Conservation (phyloP, 2,113 vertebrate genomes). For the Ranitomeya variabilis region DNA sequence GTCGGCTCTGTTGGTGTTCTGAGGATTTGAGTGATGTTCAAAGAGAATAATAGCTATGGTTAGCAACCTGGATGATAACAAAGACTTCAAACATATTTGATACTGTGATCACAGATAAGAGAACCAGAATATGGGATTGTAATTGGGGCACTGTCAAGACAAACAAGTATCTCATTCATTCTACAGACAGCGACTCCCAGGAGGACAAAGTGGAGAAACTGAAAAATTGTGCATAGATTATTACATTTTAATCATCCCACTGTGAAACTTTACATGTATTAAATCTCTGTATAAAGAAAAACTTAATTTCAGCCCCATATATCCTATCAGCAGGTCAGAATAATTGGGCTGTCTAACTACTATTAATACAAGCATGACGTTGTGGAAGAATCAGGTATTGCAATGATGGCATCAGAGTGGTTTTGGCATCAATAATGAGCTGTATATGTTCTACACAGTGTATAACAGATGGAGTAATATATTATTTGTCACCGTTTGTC, state of each 20-base stretch:
- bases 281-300: neutral
- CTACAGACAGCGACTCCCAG: neutral
- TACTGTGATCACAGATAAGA: conserved; percentile 43
- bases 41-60: conserved; percentile 47
- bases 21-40: conserved; percentile 37
- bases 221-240: conserved; percentile 16
- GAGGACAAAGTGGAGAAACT: conserved; percentile 4
- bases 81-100: conserved; percentile 44
- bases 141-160: conserved; percentile 31
- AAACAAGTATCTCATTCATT: conserved; percentile 13
- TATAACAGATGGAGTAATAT: too few species aligned
- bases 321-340: neutral
- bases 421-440: too few species aligned
- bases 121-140: conserved; percentile 24
- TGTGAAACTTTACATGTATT: neutral
- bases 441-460: too few species aligned
- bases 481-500: too few species aligned
- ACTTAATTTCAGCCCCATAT: neutral
- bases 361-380: neutral
- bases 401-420: too few species aligned
- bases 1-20: neutral
- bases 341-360: neutral
- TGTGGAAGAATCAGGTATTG: too few species aligned
- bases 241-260: neutral
- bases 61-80: conserved; percentile 37